Percentiles rank a stretch among this genome's conserved stretches.
Conservation (phyloP, 2,797 vertebrate species). For the Masticophis lateralis region DNA sequence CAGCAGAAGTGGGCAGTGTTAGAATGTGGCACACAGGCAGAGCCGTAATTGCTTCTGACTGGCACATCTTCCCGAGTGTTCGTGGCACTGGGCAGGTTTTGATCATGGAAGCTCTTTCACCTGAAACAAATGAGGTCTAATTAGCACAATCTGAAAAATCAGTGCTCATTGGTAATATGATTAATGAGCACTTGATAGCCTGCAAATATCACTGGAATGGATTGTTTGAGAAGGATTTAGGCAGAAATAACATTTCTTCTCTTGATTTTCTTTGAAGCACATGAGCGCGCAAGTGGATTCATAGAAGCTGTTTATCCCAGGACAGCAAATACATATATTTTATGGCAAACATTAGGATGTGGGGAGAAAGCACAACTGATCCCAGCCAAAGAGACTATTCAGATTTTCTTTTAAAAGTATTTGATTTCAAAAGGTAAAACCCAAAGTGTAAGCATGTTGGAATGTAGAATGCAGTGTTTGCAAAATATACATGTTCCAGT, state of each 20-base stretch:
- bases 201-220: slow-evolving; percentile 21
- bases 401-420: background rate
- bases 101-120: slow-evolving; percentile 41
- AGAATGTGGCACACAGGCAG: slow-evolving; percentile 38
- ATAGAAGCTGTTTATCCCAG: background rate
- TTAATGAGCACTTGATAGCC: slow-evolving; percentile 44
- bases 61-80: background rate
- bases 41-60: slow-evolving; percentile 54
- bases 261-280: background rate
- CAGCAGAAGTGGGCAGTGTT: slow-evolving; percentile 26
- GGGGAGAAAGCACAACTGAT: background rate
- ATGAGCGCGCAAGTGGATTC: background rate
- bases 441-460: background rate
- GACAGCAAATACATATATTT: background rate
- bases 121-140: slow-evolving; percentile 55
- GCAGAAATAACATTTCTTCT: slow-evolving; percentile 28
- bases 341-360: background rate
- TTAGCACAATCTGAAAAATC: slow-evolving; percentile 53
- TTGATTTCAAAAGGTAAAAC: background rate
- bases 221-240: slow-evolving; percentile 20
- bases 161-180: slow-evolving; percentile 39
- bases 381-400: background rate
- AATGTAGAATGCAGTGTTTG: background rate
- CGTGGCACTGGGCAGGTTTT: slow-evolving; percentile 19
- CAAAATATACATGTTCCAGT: background rate